Conservation (phyloP, 2,888 invertebrate genomes). For the Xestoiulus laeticollis region DNA sequence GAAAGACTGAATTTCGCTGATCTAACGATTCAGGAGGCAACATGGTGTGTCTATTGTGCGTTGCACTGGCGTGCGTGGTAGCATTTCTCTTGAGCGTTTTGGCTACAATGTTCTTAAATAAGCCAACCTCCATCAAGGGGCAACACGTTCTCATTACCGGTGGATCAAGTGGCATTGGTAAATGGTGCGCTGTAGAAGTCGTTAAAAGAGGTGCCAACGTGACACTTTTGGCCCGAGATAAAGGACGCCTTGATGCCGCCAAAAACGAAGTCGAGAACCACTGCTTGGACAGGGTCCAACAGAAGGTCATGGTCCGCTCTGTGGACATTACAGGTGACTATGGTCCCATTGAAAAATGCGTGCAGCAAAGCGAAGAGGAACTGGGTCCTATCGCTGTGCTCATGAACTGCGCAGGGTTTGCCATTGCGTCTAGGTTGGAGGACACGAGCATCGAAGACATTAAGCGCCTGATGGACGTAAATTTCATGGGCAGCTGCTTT, state of each 20-base stretch:
- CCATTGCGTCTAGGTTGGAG: constrained; percentile 82
- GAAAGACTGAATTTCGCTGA: not conserved
- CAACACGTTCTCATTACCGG: constrained; percentile 73
- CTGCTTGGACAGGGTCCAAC: constrained; percentile 67
- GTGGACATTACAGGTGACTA: constrained; percentile 62
- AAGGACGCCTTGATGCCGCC: constrained; percentile 70
- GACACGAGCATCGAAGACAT: constrained; percentile 73
- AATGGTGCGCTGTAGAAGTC: constrained; percentile 80
- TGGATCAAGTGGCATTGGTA: constrained; percentile 96
- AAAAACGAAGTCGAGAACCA: constrained; percentile 70
- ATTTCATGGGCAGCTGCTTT: constrained; percentile 87
- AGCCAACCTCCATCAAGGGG: not conserved
- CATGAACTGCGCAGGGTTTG: constrained; percentile 88
- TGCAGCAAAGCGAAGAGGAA: constrained; percentile 70
- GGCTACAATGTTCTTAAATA: not conserved
- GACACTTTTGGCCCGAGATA: constrained; percentile 87
- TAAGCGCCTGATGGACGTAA: constrained; percentile 79
- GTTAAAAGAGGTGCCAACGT: constrained; percentile 85
- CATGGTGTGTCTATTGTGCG: not conserved
- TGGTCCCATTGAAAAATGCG: constrained; percentile 59
- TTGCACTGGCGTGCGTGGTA: not conserved
- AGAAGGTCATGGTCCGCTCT: constrained; percentile 61
- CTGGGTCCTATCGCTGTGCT: constrained; percentile 87
- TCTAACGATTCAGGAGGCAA: not conserved
- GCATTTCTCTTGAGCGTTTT: not conserved